Percentiles rank a stretch among this genome's conserved stretches.
phyloP scores from a whole-genome alignment of 2,888 invertebrate species.

The Falcaria lacertinaria region DNA sequence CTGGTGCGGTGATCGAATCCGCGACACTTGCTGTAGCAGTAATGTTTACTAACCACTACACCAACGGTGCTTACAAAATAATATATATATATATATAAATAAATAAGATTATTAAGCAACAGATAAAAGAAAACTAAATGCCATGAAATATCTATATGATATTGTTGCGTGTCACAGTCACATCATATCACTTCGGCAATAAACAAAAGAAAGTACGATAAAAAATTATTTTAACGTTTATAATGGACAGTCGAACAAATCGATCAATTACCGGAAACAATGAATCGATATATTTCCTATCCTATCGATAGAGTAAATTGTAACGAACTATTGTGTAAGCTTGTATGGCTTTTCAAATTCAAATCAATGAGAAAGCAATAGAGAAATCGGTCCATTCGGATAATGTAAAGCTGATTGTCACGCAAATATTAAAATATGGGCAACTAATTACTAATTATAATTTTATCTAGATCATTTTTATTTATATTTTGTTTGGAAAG shows the following conservation, averaged over 20 bases:
- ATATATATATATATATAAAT: too few species aligned
- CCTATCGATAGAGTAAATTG: constrained; percentile 20
- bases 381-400: too few species aligned
- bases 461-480: too few species aligned
- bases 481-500: too few species aligned
- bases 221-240: constrained; percentile 6
- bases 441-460: too few species aligned
- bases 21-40: too few species aligned
- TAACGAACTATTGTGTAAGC: constrained; percentile 12
- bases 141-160: neutral
- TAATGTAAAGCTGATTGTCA: neutral
- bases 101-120: too few species aligned
- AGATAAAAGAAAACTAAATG: too few species aligned
- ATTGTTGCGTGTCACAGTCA: constrained; percentile 6
- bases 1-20: too few species aligned
- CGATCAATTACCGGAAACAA: constrained; percentile 18
- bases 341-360: neutral
- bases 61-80: too few species aligned
- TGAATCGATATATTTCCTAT: constrained; percentile 16
- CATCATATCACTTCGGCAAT: constrained; percentile 5
- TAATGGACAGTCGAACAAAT: constrained; percentile 15
- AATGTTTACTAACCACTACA: too few species aligned
- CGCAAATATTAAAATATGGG: too few species aligned
- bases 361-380: neutral
- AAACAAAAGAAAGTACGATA: constrained; percentile 11